These are phyloP conservation scores for Sebastes trivittatus DNA, from an alignment of 2,797 vertebrate genomes.

Conservation along the genomic window DNA sequence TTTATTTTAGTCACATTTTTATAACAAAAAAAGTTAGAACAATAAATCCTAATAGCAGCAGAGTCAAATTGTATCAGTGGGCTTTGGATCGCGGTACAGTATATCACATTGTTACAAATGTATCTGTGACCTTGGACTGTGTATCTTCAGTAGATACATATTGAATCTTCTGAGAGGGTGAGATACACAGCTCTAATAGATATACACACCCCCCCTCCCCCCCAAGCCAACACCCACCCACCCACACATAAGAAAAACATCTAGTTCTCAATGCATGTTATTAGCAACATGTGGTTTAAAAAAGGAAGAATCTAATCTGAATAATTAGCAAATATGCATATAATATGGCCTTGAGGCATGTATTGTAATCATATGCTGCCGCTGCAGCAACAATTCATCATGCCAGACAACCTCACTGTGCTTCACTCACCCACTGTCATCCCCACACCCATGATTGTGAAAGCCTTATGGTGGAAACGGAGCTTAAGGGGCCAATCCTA, in stretches of 20 bases:
- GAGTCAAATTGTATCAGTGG: not conserved
- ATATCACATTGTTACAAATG: not conserved
- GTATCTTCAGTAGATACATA: not conserved
- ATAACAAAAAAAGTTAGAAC: not conserved
- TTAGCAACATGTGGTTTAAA: slow-evolving; percentile 37
- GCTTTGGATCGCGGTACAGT: not conserved
- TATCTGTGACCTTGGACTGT: not conserved
- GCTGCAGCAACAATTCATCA: slow-evolving; percentile 57
- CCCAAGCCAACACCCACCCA: not conserved
- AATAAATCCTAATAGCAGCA: not conserved
- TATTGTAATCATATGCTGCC: slow-evolving; percentile 41
- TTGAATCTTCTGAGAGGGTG: not conserved
- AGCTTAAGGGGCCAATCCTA: slow-evolving; percentile 28
- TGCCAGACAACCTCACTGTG: slow-evolving; percentile 31
- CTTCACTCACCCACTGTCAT: slow-evolving; percentile 30
- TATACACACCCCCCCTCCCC: not conserved
- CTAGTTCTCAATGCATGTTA: slow-evolving; percentile 12
- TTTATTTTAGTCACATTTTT: not conserved
- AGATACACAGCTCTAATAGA: not conserved
- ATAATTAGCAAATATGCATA: slow-evolving; percentile 63
- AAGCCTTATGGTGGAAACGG: slow-evolving; percentile 19
- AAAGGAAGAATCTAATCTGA: slow-evolving; percentile 42
- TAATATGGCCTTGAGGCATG: slow-evolving; percentile 31
- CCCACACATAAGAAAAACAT: not conserved
- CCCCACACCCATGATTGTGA: slow-evolving; percentile 24